These are phyloP conservation scores for Tragelaphus oryx DNA, from an alignment of 2,797 vertebrate species.

Conservation along the genomic window DNA sequence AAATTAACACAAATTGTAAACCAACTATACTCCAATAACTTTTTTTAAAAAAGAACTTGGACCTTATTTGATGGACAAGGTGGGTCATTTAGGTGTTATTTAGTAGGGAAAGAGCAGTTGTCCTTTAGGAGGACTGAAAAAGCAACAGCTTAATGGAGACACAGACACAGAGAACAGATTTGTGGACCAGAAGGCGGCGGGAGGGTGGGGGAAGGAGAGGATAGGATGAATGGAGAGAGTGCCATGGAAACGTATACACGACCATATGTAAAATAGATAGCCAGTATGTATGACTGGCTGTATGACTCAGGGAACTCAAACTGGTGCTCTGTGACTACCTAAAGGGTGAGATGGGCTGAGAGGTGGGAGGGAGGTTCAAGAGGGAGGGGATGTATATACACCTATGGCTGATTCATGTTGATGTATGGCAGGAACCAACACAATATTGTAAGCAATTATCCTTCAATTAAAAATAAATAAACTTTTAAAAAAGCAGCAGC, in stretches of 20 bases:
- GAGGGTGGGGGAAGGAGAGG: neutral
- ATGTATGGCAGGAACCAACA: neutral
- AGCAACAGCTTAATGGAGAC: neutral
- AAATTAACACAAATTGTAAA: neutral
- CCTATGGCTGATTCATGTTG: neutral
- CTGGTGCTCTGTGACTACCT: neutral
- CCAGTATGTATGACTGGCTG: neutral
- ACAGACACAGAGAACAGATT: neutral
- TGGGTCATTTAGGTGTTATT: neutral
- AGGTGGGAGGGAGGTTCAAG: neutral
- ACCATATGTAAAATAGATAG: neutral
- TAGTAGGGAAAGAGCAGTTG: neutral
- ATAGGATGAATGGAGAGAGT: neutral
- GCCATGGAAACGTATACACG: neutral
- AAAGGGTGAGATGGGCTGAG: neutral
- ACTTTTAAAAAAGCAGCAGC: neutral
- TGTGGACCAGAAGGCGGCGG: fast-evolving
- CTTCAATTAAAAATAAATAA: neutral
- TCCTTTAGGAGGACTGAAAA: neutral
- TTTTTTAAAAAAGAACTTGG: neutral
- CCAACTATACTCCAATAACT: neutral
- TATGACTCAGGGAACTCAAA: neutral
- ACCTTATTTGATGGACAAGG: neutral
- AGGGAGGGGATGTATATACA: neutral
- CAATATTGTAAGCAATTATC: neutral